phyloP scores from a whole-genome alignment of 2,797 vertebrate genomes.

The Pseudochirops cupreus region DNA sequence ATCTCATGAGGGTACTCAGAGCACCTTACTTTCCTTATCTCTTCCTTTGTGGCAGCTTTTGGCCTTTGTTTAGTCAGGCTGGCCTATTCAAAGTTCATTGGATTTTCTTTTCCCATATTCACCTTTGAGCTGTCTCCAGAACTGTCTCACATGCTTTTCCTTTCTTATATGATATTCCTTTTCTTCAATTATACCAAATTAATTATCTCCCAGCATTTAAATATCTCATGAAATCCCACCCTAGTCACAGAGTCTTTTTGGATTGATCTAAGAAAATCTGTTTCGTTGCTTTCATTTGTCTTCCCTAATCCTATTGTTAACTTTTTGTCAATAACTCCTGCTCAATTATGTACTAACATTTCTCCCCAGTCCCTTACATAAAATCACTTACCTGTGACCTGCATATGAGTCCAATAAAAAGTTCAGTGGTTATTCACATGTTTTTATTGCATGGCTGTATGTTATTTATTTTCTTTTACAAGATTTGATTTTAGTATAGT shows the following conservation, averaged over 20 bases:
- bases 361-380: background rate
- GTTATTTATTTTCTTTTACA: background rate
- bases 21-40: background rate
- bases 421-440: background rate
- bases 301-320: background rate
- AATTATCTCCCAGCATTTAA: background rate
- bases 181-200: background rate
- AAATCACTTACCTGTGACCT: background rate
- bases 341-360: background rate
- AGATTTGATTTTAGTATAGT: background rate
- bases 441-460: background rate
- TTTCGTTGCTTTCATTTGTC: background rate
- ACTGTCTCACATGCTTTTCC: background rate
- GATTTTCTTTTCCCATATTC: too few relatives aligned
- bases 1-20: background rate
- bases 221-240: background rate
- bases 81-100: background rate
- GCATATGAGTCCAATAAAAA: background rate
- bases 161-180: background rate
- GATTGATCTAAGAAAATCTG: background rate
- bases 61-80: background rate
- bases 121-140: too few relatives aligned
- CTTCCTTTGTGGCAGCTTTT: background rate
- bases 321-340: background rate
- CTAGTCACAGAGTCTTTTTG: background rate